A percentile compares a stretch with the other conserved stretches of the same genome.
These are phyloP conservation scores for Ecliptopera silaceata DNA, from an alignment of 2,888 invertebrate species.

Conservation along the genomic window DNA sequence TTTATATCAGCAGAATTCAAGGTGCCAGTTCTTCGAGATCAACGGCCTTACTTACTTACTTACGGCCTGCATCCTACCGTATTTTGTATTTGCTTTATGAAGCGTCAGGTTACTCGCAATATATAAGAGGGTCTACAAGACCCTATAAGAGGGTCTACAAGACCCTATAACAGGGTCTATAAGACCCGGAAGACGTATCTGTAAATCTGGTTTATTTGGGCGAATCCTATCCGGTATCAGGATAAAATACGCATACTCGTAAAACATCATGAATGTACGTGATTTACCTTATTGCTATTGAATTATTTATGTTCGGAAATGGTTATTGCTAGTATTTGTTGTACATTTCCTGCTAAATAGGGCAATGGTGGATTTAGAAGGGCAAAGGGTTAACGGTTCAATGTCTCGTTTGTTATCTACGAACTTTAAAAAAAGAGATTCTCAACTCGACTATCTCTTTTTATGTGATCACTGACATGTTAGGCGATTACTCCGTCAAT, in stretches of 20 bases:
- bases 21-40: no score
- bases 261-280: slow-evolving; percentile 28
- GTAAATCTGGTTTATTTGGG: slow-evolving; percentile 24
- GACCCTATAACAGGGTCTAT: slow-evolving; percentile 8
- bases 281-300: slow-evolving; percentile 30
- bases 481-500: no score
- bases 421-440: no score
- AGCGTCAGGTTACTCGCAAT: slow-evolving; percentile 22
- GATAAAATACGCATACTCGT: slow-evolving; percentile 28
- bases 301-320: slow-evolving; percentile 27
- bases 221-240: slow-evolving; percentile 19
- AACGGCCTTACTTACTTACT: no score
- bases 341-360: slow-evolving; percentile 16
- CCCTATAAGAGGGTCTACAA: no score
- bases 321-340: slow-evolving; percentile 23
- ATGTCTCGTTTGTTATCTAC: no score
- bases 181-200: slow-evolving; percentile 25
- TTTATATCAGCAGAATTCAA: no score
- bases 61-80: no score
- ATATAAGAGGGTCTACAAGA: no score
- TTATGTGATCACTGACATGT: no score
- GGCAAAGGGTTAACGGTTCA: slow-evolving; percentile 2
- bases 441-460: no score
- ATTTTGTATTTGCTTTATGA: no score
- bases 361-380: slow-evolving; percentile 6